Evolutionary conservation across 2,888 invertebrate genomes (phyloP).

Genomic region (Athetis lepigone): DNA sequence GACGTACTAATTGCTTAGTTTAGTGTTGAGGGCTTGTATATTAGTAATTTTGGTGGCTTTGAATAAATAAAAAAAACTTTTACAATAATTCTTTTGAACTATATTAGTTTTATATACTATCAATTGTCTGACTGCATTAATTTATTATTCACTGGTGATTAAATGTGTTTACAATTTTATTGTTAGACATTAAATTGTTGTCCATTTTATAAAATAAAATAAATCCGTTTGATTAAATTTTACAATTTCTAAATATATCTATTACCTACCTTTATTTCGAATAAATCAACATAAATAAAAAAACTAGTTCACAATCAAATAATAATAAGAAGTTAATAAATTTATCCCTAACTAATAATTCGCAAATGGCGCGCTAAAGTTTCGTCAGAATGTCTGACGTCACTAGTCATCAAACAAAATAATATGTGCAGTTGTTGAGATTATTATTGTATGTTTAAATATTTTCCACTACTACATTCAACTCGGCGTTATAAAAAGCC

Average conservation of each 20-base stretch:
- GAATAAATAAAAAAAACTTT: slow-evolving; percentile 18
- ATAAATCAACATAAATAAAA: too few species aligned
- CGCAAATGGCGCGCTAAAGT: slow-evolving; percentile 54
- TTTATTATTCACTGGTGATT: neutral
- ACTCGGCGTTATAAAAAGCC: slow-evolving; percentile 86
- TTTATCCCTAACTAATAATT: slow-evolving; percentile 12
- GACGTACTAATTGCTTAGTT: slow-evolving; percentile 73
- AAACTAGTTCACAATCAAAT: neutral
- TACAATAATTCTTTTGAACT: neutral
- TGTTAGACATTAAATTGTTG: too few species aligned
- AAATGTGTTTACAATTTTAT: too few species aligned
- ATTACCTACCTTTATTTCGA: too few species aligned
- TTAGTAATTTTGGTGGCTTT: slow-evolving; percentile 54
- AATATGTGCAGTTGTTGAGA: slow-evolving; percentile 74
- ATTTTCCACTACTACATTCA: slow-evolving; percentile 75
- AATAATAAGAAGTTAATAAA: slow-evolving; percentile 3
- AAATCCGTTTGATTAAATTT: too few species aligned
- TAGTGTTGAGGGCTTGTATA: slow-evolving; percentile 52
- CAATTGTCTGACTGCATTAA: neutral
- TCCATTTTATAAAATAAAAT: neutral
- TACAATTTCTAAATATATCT: too few species aligned
- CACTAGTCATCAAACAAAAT: slow-evolving; percentile 76
- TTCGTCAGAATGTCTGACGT: slow-evolving; percentile 59
- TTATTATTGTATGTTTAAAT: slow-evolving; percentile 78
- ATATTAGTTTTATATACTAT: neutral